Evolutionary conservation across 2,888 invertebrate species (phyloP).

Genomic region (Volucella inanis): DNA sequence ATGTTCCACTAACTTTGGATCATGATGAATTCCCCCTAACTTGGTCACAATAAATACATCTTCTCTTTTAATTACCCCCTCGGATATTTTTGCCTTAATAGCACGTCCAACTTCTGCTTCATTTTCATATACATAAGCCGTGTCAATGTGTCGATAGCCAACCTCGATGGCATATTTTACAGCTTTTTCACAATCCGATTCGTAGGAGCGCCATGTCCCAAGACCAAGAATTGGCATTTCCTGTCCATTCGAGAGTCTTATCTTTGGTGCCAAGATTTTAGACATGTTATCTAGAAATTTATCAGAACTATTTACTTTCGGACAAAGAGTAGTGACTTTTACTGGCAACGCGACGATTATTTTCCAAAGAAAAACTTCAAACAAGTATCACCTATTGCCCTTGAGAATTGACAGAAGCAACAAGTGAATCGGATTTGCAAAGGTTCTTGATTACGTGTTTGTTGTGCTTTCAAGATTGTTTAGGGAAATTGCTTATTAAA

Average conservation of each 20-base stretch:
- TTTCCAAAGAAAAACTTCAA: too few relatives aligned
- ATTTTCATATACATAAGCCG: constrained; percentile 84
- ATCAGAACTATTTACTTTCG: too few relatives aligned
- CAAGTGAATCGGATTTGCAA: background rate
- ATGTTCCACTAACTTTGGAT: constrained; percentile 86
- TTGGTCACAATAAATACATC: constrained; percentile 82
- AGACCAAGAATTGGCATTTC: constrained; percentile 88
- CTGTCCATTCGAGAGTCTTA: constrained; percentile 86
- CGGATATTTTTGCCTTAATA: constrained; percentile 82
- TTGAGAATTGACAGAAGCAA: background rate
- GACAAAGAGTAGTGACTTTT: too few relatives aligned
- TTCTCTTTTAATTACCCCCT: constrained; percentile 82
- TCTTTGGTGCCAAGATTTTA: constrained; percentile 82
- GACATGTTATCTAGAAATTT: too few relatives aligned
- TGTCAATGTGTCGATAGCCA: constrained; percentile 85
- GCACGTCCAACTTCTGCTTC: constrained; percentile 83
- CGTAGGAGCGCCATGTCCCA: constrained; percentile 85
- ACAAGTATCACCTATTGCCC: background rate
- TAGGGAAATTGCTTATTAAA: background rate
- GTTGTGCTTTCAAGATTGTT: background rate
- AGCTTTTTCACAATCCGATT: constrained; percentile 78
- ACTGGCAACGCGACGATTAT: too few relatives aligned
- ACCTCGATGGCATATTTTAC: constrained; percentile 83
- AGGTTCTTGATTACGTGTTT: background rate
- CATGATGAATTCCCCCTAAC: constrained; percentile 84